Base-by-base conservation (phyloP, 2,797 vertebrate genomes). In the Meriones psammophilus region DNA sequence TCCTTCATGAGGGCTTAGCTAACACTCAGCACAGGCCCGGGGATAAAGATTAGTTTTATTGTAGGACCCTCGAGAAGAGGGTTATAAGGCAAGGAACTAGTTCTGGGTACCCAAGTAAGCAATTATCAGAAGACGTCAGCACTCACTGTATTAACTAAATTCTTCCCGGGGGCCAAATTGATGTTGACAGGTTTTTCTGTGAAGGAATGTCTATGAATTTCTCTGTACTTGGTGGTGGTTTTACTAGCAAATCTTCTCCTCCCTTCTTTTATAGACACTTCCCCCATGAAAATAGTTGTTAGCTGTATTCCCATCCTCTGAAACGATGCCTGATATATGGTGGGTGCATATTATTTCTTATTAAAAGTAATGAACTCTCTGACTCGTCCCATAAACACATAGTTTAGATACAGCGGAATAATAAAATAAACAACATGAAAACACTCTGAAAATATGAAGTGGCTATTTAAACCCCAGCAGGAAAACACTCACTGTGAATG, bases 1-100 rank as follows among this genome's bases (percentile, higher is more conserved):
- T 94, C 89, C 93, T 96, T 96, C 46, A 18, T 58, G 50, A 30
- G 88, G 28, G 30, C 96, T 95, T 96, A 84, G 30, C 92, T 92
- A 87, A 39, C 68, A 46, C 69, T 83, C 76, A 86, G 71, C 6
- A 36, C 28, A 71, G 74, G 54, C 30, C n/a, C 24, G 56, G 28
- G 22, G 62, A 87, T 89, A 62, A 90, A 89, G 80, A 10, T 30
- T 95, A 68, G 4, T 39, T 97, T 97, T 95, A 58, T 50, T 94
- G 26, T 17, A 83, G 91, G 62, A 95, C n/a, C 71, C 42, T 24
- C 71, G 86, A 89, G 56, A 96, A 94, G 77, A 81, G 56, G 74
- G 60, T 73, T 76, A 5, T 71, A 18, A 78, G 92, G 42, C 58
- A 94, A 93, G 60, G 85, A 89, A 56, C 56, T 28, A 64, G 71